A percentile compares a stretch with the other conserved stretches of the same genome.
phyloP scores from a whole-genome alignment of 2,888 invertebrate species.

The Geophilus truncorum region DNA sequence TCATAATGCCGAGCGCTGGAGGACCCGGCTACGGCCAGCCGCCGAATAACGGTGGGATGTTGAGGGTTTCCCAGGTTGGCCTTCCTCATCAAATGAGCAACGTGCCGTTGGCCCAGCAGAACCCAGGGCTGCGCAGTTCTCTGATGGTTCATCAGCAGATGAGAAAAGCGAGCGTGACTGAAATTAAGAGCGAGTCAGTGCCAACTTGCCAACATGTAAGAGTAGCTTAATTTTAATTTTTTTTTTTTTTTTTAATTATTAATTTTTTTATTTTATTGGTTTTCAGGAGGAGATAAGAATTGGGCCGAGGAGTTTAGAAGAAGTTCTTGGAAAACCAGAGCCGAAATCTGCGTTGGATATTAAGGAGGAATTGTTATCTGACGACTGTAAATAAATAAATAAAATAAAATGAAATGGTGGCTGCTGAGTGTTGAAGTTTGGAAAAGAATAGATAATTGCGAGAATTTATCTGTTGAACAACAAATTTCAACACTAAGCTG shows the following conservation, averaged over 20 bases:
- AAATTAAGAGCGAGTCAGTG: neutral
- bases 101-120: neutral
- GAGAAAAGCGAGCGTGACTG: neutral
- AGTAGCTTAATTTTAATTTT: neutral
- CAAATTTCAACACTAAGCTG: too few species aligned
- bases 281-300: slow-evolving; percentile 39
- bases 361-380: neutral
- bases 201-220: slow-evolving; percentile 6
- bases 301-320: slow-evolving; percentile 3
- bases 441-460: too few species aligned
- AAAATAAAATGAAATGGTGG: too few species aligned
- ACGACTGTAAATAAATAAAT: neutral
- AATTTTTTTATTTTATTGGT: slow-evolving; percentile 29
- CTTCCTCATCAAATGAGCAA: slow-evolving; percentile 34
- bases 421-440: too few species aligned
- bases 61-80: slow-evolving; percentile 37
- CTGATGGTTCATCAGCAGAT: neutral
- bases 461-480: too few species aligned
- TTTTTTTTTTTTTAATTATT: neutral
- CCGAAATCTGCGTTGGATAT: neutral
- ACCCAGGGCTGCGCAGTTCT: neutral
- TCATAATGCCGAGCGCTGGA: slow-evolving; percentile 22
- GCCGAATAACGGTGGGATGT: slow-evolving; percentile 30
- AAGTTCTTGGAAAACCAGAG: slow-evolving; percentile 31
- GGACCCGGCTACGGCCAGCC: slow-evolving; percentile 20